Conservation (phyloP, 2,888 invertebrate genomes). For the Andrena flavipes region DNA sequence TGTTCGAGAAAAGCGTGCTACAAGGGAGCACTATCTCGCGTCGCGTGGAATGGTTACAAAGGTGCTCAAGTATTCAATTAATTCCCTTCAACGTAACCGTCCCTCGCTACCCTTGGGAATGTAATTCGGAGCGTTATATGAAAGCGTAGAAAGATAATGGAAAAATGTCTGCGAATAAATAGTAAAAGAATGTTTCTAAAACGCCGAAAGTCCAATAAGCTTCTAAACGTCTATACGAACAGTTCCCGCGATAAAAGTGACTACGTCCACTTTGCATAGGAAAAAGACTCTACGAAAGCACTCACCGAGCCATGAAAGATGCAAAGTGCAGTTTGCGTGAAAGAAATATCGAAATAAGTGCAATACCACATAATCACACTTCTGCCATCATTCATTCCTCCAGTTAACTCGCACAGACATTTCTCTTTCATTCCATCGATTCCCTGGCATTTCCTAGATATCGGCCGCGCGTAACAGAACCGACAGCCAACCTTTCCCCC, state of each 20-base stretch:
- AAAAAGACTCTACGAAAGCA: too few relatives aligned
- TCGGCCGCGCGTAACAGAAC: not conserved
- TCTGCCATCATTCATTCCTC: too few relatives aligned
- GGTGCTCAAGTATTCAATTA: constrained; percentile 34
- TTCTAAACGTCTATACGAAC: too few relatives aligned
- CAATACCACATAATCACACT: too few relatives aligned
- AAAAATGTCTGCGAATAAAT: too few relatives aligned
- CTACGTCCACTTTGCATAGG: too few relatives aligned
- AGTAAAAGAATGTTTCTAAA: too few relatives aligned
- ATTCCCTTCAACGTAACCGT: not conserved
- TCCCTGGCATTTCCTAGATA: not conserved
- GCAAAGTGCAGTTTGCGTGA: too few relatives aligned
- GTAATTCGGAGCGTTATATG: not conserved
- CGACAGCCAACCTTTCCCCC: not conserved
- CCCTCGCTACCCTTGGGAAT: not conserved
- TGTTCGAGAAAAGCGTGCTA: constrained; percentile 2
- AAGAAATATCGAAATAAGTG: too few relatives aligned
- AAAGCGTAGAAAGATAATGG: not conserved
- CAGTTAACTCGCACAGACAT: not conserved
- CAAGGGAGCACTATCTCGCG: not conserved
- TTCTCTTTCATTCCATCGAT: not conserved
- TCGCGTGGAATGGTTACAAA: not conserved
- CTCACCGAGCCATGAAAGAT: too few relatives aligned
- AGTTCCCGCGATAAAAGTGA: too few relatives aligned
- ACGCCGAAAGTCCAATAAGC: too few relatives aligned